Percentiles rank a stretch among this genome's conserved stretches.
Evolutionary conservation across 2,113 vertebrate species (phyloP).

Genomic region (Lucifuga dentata): DNA sequence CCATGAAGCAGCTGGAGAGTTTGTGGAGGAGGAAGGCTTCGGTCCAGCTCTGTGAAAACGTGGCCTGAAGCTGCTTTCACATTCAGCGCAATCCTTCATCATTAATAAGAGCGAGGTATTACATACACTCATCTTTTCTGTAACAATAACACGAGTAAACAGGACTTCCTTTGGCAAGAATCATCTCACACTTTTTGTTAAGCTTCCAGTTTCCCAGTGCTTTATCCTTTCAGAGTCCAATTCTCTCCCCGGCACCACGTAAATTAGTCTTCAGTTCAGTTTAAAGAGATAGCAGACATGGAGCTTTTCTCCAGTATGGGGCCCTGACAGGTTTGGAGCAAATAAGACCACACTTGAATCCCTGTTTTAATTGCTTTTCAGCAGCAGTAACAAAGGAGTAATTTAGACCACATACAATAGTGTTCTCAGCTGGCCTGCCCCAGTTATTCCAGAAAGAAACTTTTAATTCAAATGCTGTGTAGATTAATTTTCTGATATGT

Average conservation of each 20-base stretch:
- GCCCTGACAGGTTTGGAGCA: conserved; percentile 71
- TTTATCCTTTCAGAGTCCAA: conserved; percentile 57
- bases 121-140: conserved; percentile 58
- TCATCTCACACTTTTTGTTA: conserved; percentile 18
- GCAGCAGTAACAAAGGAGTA: conserved; percentile 75
- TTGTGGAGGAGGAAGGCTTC: background rate
- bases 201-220: conserved; percentile 39
- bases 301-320: conserved; percentile 39
- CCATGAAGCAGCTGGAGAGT: conserved; percentile 2
- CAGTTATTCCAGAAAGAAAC: conserved; percentile 79
- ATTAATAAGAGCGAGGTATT: conserved; percentile 68
- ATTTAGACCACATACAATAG: conserved; percentile 79
- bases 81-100: conserved; percentile 60
- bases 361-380: conserved; percentile 84
- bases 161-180: conserved; percentile 61
- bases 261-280: conserved; percentile 52
- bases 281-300: conserved; percentile 47
- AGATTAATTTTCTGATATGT: conserved; percentile 87
- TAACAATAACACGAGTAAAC: conserved; percentile 73
- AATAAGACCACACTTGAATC: conserved; percentile 69
- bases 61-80: conserved; percentile 56
- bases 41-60: conserved; percentile 46
- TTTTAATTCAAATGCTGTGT: conserved; percentile 84
- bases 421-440: conserved; percentile 84
- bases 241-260: conserved; percentile 43